Percentiles rank a stretch among this genome's conserved stretches.
These are phyloP conservation scores for Tachycineta bicolor DNA, from an alignment of 2,113 vertebrate genomes.

Conservation along the genomic window DNA sequence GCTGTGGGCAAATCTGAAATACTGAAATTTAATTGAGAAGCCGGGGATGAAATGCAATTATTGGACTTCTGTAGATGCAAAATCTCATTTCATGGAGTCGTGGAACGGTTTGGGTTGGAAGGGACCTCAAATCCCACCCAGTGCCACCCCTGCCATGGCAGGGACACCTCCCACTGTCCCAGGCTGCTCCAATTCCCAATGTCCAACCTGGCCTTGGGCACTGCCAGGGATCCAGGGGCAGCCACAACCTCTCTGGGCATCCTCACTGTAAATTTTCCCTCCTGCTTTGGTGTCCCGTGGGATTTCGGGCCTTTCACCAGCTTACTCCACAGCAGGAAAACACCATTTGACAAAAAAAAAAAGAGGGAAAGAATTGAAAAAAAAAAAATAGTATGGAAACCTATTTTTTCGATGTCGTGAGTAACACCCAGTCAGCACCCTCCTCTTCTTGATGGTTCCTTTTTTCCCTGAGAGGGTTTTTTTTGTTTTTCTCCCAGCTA, in stretches of 20 bases:
- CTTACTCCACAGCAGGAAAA: not conserved
- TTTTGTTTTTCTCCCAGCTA: not conserved
- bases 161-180: not conserved
- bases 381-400: too few species aligned
- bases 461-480: not conserved
- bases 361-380: not conserved
- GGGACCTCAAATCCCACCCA: fast-evolving
- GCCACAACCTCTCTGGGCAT: not conserved
- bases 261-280: not conserved
- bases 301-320: not conserved
- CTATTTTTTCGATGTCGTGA: not conserved
- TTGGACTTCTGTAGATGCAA: not conserved
- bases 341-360: not conserved
- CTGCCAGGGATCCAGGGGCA: not conserved
- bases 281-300: not conserved
- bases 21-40: not conserved
- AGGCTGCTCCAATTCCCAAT: not conserved
- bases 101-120: not conserved
- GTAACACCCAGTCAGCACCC: fast-evolving
- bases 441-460: not conserved
- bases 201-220: not conserved
- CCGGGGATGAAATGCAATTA: not conserved
- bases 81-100: not conserved
- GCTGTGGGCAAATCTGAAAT: not conserved
- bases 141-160: not conserved